A percentile compares a stretch with the other conserved stretches of the same genome.
Conservation (phyloP, 2,888 invertebrate genomes). For the Drosophila niveifrons region DNA sequence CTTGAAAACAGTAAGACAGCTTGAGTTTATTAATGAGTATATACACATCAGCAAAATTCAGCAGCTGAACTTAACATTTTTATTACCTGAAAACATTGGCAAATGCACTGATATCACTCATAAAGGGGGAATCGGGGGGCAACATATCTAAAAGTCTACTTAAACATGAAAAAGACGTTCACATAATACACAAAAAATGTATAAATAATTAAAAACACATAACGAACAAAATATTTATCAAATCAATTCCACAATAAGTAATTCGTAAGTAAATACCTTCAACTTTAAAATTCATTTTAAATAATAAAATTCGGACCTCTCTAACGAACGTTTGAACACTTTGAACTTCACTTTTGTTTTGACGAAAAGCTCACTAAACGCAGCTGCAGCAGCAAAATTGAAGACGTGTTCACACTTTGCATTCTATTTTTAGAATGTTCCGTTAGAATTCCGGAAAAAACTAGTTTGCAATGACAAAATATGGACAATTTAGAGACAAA, state of each 20-base stretch:
- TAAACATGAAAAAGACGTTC: slow-evolving; percentile 19
- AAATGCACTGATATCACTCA: slow-evolving; percentile 7
- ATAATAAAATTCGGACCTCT: slow-evolving; percentile 1
- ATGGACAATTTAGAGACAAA: background rate
- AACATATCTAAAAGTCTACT: slow-evolving; percentile 16
- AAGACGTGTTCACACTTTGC: background rate
- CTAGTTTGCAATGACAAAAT: background rate
- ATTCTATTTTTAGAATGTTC: too few relatives aligned
- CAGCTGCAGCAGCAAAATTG: too few relatives aligned
- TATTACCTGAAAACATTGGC: background rate
- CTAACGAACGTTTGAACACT: too few relatives aligned
- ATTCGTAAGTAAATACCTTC: background rate
- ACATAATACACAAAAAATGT: slow-evolving; percentile 14
- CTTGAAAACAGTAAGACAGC: slow-evolving; percentile 19
- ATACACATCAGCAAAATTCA: background rate
- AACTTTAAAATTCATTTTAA: slow-evolving; percentile 5
- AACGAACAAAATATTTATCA: background rate
- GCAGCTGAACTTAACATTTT: slow-evolving; percentile 3
- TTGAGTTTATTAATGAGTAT: slow-evolving; percentile 15
- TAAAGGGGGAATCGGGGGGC: slow-evolving; percentile 13
- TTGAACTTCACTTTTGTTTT: too few relatives aligned
- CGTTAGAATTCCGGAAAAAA: background rate
- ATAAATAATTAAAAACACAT: slow-evolving; percentile 7
- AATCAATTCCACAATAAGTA: background rate
- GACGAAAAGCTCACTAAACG: too few relatives aligned